phyloP scores from a whole-genome alignment of 2,113 vertebrate species.

The Oreochromis spilurus region DNA sequence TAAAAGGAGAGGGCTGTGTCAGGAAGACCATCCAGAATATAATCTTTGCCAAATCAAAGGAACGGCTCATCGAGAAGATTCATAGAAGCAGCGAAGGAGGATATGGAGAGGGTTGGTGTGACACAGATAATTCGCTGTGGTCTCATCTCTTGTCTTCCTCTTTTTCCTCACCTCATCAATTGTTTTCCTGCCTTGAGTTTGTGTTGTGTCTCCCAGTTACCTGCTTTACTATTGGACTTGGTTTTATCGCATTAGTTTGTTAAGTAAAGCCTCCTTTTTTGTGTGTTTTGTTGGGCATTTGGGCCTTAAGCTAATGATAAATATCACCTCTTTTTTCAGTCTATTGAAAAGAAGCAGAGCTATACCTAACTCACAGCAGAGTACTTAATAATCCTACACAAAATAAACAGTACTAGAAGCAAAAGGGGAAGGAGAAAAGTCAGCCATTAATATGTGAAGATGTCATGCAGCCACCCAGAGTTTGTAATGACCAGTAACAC shows the following conservation, averaged over 20 bases:
- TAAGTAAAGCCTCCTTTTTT: background rate
- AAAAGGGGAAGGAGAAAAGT: background rate
- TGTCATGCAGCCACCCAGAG: background rate
- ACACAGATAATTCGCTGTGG: background rate
- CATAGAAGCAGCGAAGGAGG: background rate
- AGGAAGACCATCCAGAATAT: background rate
- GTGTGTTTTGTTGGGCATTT: background rate
- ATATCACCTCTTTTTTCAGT: background rate
- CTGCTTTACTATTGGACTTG: background rate
- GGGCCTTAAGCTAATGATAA: background rate
- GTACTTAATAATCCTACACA: background rate
- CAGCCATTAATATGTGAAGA: constrained; percentile 28
- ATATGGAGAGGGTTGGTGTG: background rate
- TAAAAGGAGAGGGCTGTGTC: background rate
- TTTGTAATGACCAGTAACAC: background rate
- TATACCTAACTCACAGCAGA: background rate
- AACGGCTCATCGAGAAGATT: background rate
- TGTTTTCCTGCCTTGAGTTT: background rate
- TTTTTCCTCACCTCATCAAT: background rate
- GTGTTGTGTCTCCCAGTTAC: background rate
- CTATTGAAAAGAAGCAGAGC: background rate
- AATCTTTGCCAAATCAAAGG: background rate
- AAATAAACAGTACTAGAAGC: background rate
- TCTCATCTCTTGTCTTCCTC: background rate
- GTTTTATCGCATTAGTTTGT: background rate